Base-by-base conservation (phyloP, 2,888 invertebrate genomes). In the Lutraria lutraria region DNA sequence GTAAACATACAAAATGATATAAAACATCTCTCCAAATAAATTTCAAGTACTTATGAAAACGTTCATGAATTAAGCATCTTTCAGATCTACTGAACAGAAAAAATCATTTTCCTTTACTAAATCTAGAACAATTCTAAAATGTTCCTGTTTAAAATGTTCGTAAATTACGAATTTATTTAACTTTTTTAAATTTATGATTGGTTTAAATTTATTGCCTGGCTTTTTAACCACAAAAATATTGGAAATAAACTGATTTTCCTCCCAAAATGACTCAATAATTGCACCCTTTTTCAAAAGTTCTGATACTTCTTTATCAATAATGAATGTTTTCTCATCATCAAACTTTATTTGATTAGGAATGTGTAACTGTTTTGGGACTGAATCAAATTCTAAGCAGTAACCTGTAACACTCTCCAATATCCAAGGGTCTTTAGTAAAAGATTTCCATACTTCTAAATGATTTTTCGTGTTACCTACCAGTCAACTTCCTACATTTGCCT, bases 101-200 rank as follows among this genome's bases (percentile, higher is more conserved):
- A n/a, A 87, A 83, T 83, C 83, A 83, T 85, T 85, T n/a, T 80
- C 60, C 34, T 79, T 76, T 16, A 81, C 76, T 12, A 89, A 21
- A 21, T 72, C 85, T 13, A 72, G 31, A 34, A 87, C 79, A 63
- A 88, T 21, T 21, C 52, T 63, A n/a, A 88, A 84, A 31, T 53
- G 52, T 81, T 88, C 88, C 16, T 90, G 87, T 31, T 90, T 88
- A 60, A 88, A 88, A 83, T 88, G 85, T 63, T 89, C 84, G 81
- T 89, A 89, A n/a, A n/a, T n/a, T n/a, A n/a, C n/a, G n/a, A n/a
- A n/a, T n/a, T n/a, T n/a, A n/a, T n/a, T n/a, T n/a, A 90, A 68
- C 25, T 83, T 19, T 60, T 82, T 88, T 34, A 88, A 80, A 80
- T 88, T 90, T 19, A 88, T 88, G 29, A 86, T 60, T 16, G 86